A percentile compares a stretch with the other conserved stretches of the same genome.
These are phyloP conservation scores for Scortum barcoo DNA, from an alignment of 2,113 vertebrate genomes.

Conservation along the genomic window DNA sequence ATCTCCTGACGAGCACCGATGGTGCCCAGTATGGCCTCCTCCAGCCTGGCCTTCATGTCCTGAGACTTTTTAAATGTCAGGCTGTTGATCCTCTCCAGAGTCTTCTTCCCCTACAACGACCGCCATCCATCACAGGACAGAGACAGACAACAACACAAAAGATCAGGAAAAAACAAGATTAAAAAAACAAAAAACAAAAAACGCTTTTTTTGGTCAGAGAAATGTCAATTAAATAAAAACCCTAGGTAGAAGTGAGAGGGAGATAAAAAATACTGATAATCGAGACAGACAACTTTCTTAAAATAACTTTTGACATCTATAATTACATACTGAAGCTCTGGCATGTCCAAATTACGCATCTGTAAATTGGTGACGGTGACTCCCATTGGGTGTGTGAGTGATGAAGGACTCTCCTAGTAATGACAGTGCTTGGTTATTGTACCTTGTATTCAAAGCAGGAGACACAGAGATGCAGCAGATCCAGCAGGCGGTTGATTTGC, in stretches of 20 bases:
- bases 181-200: neutral
- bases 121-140: neutral
- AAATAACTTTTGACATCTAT: neutral
- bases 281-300: neutral
- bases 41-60: constrained; percentile 94
- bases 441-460: constrained; percentile 96
- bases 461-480: constrained; percentile 90
- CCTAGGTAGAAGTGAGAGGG: neutral
- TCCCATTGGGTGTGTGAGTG: neutral
- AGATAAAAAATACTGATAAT: neutral
- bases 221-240: neutral
- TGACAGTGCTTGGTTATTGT: constrained; percentile 25
- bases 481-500: constrained; percentile 90
- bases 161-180: neutral
- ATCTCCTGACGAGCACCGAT: constrained; percentile 93
- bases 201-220: neutral
- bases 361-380: neutral
- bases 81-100: constrained; percentile 92
- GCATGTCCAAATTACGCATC: neutral
- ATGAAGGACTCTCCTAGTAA: neutral
- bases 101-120: constrained; percentile 87
- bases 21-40: constrained; percentile 93
- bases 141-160: neutral
- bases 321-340: neutral
- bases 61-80: constrained; percentile 94